phyloP scores from a whole-genome alignment of 2,797 vertebrate genomes.

The Acipenser oxyrinchus region DNA sequence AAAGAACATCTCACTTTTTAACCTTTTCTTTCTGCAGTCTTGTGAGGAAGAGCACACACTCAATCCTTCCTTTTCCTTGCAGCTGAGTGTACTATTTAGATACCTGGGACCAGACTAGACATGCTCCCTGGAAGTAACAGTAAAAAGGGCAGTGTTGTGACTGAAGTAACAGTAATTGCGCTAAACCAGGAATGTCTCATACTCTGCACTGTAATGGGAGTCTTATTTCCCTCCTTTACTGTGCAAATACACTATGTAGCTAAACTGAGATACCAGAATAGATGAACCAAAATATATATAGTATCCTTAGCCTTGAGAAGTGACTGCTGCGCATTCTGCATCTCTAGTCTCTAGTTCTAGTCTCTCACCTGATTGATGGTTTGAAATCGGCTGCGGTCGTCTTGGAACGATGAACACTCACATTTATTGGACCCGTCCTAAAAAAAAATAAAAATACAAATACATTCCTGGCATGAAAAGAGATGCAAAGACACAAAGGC shows the following conservation, averaged over 20 bases:
- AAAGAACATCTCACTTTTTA: no score
- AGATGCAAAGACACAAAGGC: not conserved
- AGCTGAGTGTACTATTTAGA: no score
- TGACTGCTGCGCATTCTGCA: not conserved
- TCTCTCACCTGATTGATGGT: constrained; percentile 43
- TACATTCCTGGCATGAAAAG: not conserved
- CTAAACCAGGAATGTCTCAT: not conserved
- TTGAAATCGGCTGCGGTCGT: constrained; percentile 44
- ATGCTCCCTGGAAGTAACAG: no score
- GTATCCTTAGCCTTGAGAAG: not conserved
- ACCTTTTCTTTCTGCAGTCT: no score
- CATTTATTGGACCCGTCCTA: constrained; percentile 38
- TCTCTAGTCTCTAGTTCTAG: not conserved
- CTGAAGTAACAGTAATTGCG: no score
- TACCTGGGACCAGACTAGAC: no score
- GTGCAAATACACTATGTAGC: not conserved
- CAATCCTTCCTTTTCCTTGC: no score
- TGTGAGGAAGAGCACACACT: no score
- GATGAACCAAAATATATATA: not conserved
- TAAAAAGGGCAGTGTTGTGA: no score
- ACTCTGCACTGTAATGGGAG: not conserved
- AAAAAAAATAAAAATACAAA: constrained; percentile 29
- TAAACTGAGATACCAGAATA: no score
- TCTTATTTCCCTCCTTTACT: not conserved
- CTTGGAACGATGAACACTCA: no score